Base-by-base conservation (phyloP, 2,888 invertebrate genomes). In the Carcina quercana region DNA sequence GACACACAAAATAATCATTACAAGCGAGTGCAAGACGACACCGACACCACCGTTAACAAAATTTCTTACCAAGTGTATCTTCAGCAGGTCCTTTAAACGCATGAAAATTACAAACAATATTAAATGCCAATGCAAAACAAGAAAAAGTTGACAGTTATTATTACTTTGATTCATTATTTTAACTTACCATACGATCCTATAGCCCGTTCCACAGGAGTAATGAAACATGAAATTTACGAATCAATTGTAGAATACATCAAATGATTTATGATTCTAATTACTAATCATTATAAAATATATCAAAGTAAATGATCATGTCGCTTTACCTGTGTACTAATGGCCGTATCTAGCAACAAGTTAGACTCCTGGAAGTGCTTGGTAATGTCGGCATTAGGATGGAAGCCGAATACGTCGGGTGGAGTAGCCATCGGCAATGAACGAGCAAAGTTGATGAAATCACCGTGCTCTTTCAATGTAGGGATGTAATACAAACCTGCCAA, bases 321-420 rank as follows among this genome's bases (percentile, higher is more conserved):
- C 14, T 5, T 26, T 14, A 92, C 94, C 90, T 95, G 94, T 8
- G 94, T 94, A 4, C 92, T 69, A 33, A 94, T 70, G 8, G 91
- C 89, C 10, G 91, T 94, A 34, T 83, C 71, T 34, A 96, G 88
- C 33, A 97, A 61, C 38, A 91, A 86, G 48, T 88, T 87, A 1
- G 95, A 93, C 63, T 97, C 96, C 50, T 93, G 90, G 67, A 95
- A 92, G 67, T 97, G 96, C 65, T 95, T 95, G 54, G 94, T 91
- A 53, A 97, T 95, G 57, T 96, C 95, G 0, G 96, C 96, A 75
- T 97, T 97, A 36, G 93, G 88, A 67, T 97, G 91, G 88, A 97
- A 93, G 7, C 97, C 97, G 72, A 96, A 97, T 22, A 97, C 92
- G 38, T 90, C 89, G 0, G 97, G 96, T 33, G 89, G 87, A 10